These are phyloP conservation scores for Lagothrix lagotricha DNA, from an alignment of 2,797 vertebrate genomes.

Conservation along the genomic window DNA sequence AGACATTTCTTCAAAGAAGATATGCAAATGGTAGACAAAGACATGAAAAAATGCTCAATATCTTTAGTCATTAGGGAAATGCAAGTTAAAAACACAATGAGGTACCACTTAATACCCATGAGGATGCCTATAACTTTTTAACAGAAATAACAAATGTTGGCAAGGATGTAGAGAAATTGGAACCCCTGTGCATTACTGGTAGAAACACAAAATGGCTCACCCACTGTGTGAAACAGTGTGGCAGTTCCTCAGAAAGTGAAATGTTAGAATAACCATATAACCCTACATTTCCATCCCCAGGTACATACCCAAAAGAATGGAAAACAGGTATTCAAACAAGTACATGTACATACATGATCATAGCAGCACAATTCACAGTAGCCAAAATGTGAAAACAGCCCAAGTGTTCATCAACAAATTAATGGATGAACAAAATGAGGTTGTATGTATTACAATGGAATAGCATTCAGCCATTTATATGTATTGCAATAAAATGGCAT, in stretches of 20 bases:
- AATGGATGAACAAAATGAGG: neutral
- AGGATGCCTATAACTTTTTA: neutral
- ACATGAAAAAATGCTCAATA: constrained; percentile 9
- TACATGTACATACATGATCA: neutral
- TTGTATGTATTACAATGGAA: neutral
- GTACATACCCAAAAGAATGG: neutral
- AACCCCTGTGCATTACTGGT: neutral
- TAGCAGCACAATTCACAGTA: neutral
- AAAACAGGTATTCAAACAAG: neutral
- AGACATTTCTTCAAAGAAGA: neutral
- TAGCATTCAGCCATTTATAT: neutral
- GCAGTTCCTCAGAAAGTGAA: neutral
- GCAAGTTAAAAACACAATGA: neutral
- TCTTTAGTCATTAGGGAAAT: neutral
- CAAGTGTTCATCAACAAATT: neutral
- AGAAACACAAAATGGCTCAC: neutral
- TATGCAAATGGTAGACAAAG: neutral
- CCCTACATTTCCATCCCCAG: neutral
- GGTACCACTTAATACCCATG: neutral
- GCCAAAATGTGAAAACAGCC: neutral
- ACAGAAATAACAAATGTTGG: neutral
- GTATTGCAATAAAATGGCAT: neutral
- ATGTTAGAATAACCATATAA: neutral
- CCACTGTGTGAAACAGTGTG: neutral
- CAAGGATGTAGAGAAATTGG: neutral